phyloP scores from a whole-genome alignment of 1,140 invertebrate species.

The Lanistes nyassanus region DNA sequence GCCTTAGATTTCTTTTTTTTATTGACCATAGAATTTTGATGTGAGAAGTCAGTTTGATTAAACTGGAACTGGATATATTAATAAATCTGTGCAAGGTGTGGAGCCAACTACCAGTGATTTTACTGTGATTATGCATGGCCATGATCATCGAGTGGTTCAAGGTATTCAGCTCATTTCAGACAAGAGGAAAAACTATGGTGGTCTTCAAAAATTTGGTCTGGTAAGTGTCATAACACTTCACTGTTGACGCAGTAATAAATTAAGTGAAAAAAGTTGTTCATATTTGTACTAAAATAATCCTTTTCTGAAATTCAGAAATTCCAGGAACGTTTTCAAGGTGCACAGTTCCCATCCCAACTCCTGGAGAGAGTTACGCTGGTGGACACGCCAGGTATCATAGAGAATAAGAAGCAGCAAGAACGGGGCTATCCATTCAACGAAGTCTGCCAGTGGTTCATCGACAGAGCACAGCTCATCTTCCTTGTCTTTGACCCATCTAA shows the following conservation, averaged over 20 bases:
- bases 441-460: slow-evolving; percentile 96
- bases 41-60: too few species aligned
- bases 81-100: slow-evolving; percentile 74
- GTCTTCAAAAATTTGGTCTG: slow-evolving; percentile 93
- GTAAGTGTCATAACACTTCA: slow-evolving; percentile 21
- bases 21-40: too few species aligned
- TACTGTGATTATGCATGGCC: slow-evolving; percentile 90
- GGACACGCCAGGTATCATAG: slow-evolving; percentile 94
- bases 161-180: slow-evolving; percentile 93
- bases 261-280: background rate
- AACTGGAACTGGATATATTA: too few species aligned
- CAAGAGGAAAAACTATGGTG: slow-evolving; percentile 83
- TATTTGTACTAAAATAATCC: background rate
- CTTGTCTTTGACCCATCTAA: slow-evolving; percentile 95
- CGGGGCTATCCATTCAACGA: slow-evolving; percentile 94
- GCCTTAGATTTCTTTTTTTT: too few species aligned
- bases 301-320: slow-evolving; percentile 71
- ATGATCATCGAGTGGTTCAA: slow-evolving; percentile 84
- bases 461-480: slow-evolving; percentile 94
- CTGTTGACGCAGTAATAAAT: background rate
- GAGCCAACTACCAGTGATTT: slow-evolving; percentile 88
- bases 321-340: slow-evolving; percentile 86
- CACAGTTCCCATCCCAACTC: slow-evolving; percentile 83
- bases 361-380: slow-evolving; percentile 93
- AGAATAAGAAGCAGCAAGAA: slow-evolving; percentile 92